Evolutionary conservation across 2,797 vertebrate species (phyloP).

Genomic region (Acrocephalus scirpaceus): DNA sequence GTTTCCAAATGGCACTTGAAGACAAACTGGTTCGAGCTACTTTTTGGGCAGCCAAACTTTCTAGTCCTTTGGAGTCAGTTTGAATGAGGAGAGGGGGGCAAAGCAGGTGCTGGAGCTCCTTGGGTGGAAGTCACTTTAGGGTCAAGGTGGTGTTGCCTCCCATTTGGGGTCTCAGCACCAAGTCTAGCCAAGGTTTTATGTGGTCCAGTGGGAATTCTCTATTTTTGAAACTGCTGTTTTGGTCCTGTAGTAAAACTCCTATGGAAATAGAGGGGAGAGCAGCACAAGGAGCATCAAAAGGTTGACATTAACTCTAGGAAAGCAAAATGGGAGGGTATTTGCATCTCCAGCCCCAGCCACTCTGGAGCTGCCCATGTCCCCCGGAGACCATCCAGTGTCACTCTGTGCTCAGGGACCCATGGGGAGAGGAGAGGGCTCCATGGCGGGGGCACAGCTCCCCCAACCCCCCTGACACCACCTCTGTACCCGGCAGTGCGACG

Average conservation of each 20-base stretch:
- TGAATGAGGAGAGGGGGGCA: background rate
- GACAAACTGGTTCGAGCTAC: background rate
- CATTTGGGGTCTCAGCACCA: fast-evolving
- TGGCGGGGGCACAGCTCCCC: fast-evolving
- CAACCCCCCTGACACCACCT: fast-evolving
- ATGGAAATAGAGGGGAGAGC: fast-evolving
- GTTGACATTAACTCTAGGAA: background rate
- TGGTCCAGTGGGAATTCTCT: background rate
- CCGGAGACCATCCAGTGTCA: background rate
- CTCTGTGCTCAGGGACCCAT: fast-evolving
- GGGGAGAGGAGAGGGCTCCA: background rate
- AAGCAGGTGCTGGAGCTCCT: background rate
- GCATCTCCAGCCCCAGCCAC: background rate
- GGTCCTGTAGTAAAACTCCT: fast-evolving
- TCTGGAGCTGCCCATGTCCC: background rate
- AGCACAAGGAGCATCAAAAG: background rate
- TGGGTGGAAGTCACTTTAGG: fast-evolving
- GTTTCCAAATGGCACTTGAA: background rate
- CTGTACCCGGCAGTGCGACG: constrained; percentile 82
- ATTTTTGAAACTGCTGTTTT: background rate
- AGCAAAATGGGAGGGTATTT: background rate
- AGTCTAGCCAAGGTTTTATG: background rate
- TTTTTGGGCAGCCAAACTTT: background rate
- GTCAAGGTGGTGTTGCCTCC: background rate
- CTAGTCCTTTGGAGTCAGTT: background rate